These are phyloP conservation scores for Pandion haliaetus DNA, from an alignment of 2,113 vertebrate species.

Conservation along the genomic window DNA sequence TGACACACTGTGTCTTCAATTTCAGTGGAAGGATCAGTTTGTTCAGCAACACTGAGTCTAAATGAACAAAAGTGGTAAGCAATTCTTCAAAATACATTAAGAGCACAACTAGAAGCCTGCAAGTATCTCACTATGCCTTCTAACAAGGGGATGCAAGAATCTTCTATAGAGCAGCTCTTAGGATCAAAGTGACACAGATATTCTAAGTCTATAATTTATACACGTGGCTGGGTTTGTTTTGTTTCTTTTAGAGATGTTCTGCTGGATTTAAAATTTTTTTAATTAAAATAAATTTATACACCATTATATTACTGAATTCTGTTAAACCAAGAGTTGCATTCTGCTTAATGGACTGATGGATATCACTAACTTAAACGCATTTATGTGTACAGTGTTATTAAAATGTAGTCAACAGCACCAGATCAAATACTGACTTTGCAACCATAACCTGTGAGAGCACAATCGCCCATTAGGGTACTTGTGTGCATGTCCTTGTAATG, in stretches of 20 bases:
- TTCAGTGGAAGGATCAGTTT: background rate
- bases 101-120: background rate
- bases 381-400: background rate
- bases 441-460: background rate
- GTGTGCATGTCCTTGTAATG: background rate
- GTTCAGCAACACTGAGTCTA: background rate
- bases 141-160: background rate
- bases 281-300: background rate
- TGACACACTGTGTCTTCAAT: background rate
- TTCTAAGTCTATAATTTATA: background rate
- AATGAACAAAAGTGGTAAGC: background rate
- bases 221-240: background rate
- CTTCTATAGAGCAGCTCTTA: background rate
- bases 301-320: background rate
- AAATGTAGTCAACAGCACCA: background rate
- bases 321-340: background rate
- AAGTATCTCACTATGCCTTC: background rate
- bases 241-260: background rate
- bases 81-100: background rate
- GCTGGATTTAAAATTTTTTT: background rate
- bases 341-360: background rate
- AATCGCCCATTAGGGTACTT: background rate
- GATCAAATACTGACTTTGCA: background rate
- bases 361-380: background rate
- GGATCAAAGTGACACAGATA: background rate